These are phyloP conservation scores for Cephalophus harveyi DNA, from an alignment of 2,113 vertebrate genomes.

Conservation along the genomic window DNA sequence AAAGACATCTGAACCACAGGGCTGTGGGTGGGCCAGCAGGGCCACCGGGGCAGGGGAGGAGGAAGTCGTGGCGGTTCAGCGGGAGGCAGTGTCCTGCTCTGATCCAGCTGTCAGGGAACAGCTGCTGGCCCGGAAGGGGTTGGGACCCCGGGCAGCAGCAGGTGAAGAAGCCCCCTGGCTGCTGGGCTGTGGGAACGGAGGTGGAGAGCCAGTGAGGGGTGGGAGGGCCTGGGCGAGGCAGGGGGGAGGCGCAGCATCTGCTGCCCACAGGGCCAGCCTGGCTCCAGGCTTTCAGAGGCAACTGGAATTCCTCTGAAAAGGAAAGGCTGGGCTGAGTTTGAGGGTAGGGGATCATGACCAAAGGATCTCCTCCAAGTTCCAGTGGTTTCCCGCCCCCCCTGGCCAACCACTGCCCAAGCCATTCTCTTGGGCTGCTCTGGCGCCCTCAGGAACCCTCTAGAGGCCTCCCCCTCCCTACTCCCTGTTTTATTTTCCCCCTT, in stretches of 20 bases:
- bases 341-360: not conserved
- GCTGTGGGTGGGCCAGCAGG: not conserved
- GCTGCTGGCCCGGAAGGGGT: conserved; percentile 22
- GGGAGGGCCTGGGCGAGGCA: not conserved
- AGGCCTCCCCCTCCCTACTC: not conserved
- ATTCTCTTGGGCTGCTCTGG: not conserved
- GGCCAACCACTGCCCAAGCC: not conserved
- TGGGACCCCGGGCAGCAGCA: not conserved
- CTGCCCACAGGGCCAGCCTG: not conserved
- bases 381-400: not conserved
- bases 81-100: not conserved
- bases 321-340: not conserved
- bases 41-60: not conserved
- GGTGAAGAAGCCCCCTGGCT: conserved; percentile 32
- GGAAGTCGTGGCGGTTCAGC: not conserved
- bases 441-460: not conserved
- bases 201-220: not conserved
- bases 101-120: conserved; percentile 55
- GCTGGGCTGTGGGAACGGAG: conserved; percentile 41
- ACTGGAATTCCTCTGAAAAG: not conserved
- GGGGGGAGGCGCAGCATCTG: not conserved
- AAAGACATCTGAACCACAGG: conserved; percentile 29
- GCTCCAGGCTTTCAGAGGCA: not conserved
- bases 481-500: too few relatives aligned
- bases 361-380: not conserved